Evolutionary conservation across 2,888 invertebrate species (phyloP).

Genomic region (Limenitis arthemis): DNA sequence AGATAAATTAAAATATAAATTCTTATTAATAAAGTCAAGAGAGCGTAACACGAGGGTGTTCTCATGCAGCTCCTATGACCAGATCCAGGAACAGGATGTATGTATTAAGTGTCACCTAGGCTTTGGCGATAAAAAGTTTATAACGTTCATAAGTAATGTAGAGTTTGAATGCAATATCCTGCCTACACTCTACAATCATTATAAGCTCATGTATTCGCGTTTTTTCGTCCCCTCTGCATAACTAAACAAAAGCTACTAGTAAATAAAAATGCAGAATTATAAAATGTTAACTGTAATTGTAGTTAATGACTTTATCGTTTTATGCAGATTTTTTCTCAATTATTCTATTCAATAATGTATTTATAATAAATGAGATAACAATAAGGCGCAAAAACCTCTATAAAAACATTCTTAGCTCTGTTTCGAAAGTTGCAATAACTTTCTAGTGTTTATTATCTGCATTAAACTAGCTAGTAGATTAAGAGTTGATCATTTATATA

Average conservation of each 20-base stretch:
- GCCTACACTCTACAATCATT: slow-evolving; percentile 1
- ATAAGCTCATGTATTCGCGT: slow-evolving; percentile 3
- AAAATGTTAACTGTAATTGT: neutral
- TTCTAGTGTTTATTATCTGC: too few species aligned
- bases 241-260: neutral
- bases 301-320: neutral
- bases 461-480: neutral
- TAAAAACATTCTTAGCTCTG: too few species aligned
- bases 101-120: slow-evolving; percentile 10
- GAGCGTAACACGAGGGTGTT: slow-evolving; percentile 35
- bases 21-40: slow-evolving; percentile 45
- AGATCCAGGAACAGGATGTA: slow-evolving; percentile 15
- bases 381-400: too few species aligned
- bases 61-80: slow-evolving; percentile 14
- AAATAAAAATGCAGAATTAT: neutral
- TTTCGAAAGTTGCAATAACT: too few species aligned
- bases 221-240: slow-evolving; percentile 4
- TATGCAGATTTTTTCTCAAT: too few species aligned
- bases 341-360: too few species aligned
- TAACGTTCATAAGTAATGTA: neutral
- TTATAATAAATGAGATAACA: too few species aligned
- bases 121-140: slow-evolving; percentile 13
- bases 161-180: slow-evolving; percentile 5
- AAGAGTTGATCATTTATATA: neutral
- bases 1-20: slow-evolving; percentile 47